Conservation (phyloP, 2,113 vertebrate genomes). For the human region DNA sequence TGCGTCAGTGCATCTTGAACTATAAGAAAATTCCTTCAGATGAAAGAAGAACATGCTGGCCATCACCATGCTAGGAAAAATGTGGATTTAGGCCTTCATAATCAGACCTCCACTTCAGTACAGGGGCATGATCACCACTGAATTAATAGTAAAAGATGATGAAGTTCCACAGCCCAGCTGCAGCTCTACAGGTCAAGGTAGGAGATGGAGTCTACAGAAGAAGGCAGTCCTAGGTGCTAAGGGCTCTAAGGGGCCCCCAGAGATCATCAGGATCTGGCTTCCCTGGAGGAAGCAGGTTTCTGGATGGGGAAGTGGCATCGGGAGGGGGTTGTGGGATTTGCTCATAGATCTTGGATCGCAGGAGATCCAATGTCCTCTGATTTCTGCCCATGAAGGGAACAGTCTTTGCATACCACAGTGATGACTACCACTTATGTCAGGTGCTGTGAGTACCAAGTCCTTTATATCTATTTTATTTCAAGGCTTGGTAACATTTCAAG, state of each 20-base stretch:
- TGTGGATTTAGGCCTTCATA: not conserved
- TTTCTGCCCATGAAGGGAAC: not conserved
- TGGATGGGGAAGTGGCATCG: accelerated
- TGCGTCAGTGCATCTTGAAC: not conserved
- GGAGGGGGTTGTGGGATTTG: not conserved
- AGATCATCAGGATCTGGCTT: not conserved
- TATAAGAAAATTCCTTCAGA: not conserved
- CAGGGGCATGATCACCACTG: not conserved
- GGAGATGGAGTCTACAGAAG: not conserved
- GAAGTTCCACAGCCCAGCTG: not conserved
- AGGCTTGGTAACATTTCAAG: not conserved
- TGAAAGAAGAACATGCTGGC: not conserved
- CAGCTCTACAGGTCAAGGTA: not conserved
- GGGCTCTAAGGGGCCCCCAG: not conserved
- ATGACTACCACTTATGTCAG: not conserved
- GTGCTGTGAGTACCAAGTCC: not conserved
- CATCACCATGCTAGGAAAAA: not conserved
- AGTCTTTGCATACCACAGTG: no score
- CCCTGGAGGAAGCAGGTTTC: not conserved
- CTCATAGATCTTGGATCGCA: not conserved
- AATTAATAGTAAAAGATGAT: not conserved
- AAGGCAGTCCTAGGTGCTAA: not conserved
- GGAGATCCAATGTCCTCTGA: no score
- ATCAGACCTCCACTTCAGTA: not conserved
- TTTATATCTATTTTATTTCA: not conserved